phyloP scores from a whole-genome alignment of 2,113 vertebrate genomes.

The Herpetotheres cachinnans region DNA sequence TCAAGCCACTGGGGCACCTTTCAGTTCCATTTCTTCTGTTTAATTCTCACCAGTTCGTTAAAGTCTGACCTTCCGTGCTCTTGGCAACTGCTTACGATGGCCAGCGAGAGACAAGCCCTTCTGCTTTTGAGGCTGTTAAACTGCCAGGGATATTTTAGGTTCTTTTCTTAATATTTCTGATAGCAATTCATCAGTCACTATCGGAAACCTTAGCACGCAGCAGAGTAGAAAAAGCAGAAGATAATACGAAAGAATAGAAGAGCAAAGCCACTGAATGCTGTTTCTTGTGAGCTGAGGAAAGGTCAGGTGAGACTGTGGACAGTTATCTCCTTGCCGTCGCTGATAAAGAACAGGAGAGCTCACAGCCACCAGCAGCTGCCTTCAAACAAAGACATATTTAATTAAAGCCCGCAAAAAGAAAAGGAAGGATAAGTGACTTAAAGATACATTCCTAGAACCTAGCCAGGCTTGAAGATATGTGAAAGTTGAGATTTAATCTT shows the following conservation, averaged over 20 bases:
- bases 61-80: slow-evolving; percentile 68
- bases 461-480: background rate
- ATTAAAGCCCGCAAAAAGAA: slow-evolving; percentile 23
- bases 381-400: slow-evolving; percentile 67
- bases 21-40: slow-evolving; percentile 41
- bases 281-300: slow-evolving; percentile 39
- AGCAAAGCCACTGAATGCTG: slow-evolving; percentile 18
- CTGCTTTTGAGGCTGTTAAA: slow-evolving; percentile 57
- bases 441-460: background rate
- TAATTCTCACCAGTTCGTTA: slow-evolving; percentile 75
- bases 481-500: background rate
- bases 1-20: slow-evolving; percentile 14
- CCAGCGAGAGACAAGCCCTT: slow-evolving; percentile 34
- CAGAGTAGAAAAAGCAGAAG: slow-evolving; percentile 24
- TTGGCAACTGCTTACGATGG: background rate
- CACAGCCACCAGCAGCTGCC: slow-evolving; percentile 46
- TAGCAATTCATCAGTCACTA: slow-evolving; percentile 35
- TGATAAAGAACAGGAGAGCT: slow-evolving; percentile 65
- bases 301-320: slow-evolving; percentile 68
- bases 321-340: slow-evolving; percentile 69
- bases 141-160: slow-evolving; percentile 59
- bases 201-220: background rate
- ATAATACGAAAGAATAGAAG: slow-evolving; percentile 48
- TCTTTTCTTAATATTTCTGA: slow-evolving; percentile 38
- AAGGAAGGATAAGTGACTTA: background rate